phyloP scores from a whole-genome alignment of 2,888 invertebrate genomes.

The Nasonovia ribisnigri region DNA sequence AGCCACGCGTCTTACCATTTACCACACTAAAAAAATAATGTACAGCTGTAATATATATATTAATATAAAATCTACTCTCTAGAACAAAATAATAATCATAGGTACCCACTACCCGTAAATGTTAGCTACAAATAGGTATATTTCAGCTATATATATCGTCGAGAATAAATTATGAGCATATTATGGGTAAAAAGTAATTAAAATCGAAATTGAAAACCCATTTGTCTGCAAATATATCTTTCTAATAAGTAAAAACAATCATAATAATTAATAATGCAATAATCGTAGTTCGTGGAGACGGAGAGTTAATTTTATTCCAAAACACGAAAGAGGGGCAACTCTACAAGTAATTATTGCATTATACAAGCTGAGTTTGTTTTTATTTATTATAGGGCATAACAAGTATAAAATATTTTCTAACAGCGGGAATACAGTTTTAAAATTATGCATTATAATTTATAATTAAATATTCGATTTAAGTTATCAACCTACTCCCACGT shows the following conservation, averaged over 20 bases:
- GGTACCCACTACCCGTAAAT: neutral
- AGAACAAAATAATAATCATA: neutral
- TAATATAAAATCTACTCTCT: neutral
- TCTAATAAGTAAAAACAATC: neutral
- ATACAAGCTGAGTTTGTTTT: neutral
- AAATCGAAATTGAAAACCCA: neutral
- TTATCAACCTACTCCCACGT: conserved; percentile 1
- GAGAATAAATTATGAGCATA: neutral
- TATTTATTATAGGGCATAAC: neutral
- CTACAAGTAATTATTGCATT: neutral
- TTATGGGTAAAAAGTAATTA: neutral
- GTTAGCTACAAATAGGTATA: neutral
- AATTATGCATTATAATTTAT: neutral
- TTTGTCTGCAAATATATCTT: neutral
- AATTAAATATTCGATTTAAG: conserved; percentile 14
- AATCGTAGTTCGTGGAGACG: neutral
- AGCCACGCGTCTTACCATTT: neutral
- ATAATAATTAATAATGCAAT: neutral
- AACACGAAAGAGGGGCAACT: neutral
- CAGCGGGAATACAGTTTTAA: neutral
- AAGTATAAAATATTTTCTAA: neutral
- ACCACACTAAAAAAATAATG: neutral
- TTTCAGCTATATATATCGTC: too few species aligned
- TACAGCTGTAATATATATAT: neutral
- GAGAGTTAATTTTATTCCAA: neutral